Conservation (phyloP, 1,140 invertebrate genomes). For the Drosophila fuyamai region DNA sequence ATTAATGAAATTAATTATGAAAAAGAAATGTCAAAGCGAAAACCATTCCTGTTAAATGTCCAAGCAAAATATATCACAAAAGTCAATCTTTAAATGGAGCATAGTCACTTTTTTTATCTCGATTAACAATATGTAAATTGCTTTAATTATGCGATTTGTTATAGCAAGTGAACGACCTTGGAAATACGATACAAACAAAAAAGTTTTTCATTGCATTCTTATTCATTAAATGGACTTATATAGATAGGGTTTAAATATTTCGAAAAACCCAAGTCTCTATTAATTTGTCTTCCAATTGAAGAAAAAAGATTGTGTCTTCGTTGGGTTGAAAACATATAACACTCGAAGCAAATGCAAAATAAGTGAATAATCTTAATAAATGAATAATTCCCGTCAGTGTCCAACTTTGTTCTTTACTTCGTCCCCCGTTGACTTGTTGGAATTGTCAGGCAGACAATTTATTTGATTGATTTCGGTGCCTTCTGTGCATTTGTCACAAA, state of each 20-base stretch:
- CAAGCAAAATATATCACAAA: background rate
- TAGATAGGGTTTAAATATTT: too few relatives aligned
- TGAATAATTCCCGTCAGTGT: slow-evolving; percentile 14
- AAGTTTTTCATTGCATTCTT: slow-evolving; percentile 1
- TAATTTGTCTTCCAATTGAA: too few relatives aligned
- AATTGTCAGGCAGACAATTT: slow-evolving; percentile 32
- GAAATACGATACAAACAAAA: slow-evolving; percentile 14
- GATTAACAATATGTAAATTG: slow-evolving; percentile 22
- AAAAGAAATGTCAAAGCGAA: background rate
- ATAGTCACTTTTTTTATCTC: background rate
- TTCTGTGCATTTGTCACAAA: slow-evolving; percentile 49
- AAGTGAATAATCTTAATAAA: slow-evolving; percentile 28
- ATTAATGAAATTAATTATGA: too few relatives aligned
- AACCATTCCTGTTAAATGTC: background rate
- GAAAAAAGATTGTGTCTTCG: slow-evolving; percentile 17
- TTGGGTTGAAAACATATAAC: slow-evolving; percentile 2
- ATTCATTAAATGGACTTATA: background rate
- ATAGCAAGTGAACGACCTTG: slow-evolving; percentile 26
- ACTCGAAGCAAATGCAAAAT: background rate
- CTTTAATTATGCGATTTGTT: slow-evolving; percentile 26
- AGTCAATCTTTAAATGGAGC: background rate
- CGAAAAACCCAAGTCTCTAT: too few relatives aligned
- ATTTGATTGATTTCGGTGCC: slow-evolving; percentile 65
- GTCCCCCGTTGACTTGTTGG: background rate
- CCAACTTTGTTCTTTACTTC: slow-evolving; percentile 25